Conservation (phyloP, 2,888 invertebrate species). For the Caenorhabditis becei region DNA sequence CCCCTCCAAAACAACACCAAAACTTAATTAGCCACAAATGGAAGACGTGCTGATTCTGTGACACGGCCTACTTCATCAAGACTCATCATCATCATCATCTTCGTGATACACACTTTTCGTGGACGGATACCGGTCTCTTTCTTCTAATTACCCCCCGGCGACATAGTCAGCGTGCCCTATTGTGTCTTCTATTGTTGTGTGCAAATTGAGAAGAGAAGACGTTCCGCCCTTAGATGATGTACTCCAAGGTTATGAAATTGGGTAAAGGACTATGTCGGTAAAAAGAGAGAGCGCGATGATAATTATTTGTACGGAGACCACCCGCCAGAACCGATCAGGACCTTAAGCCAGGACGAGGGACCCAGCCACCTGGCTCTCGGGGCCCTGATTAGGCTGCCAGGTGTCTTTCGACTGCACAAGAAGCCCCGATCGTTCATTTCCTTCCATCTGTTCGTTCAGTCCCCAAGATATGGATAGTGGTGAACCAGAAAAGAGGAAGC, state of each 20-base stretch:
- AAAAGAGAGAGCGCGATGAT: slow-evolving; percentile 13
- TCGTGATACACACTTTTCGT: slow-evolving; percentile 26
- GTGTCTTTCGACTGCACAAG: neutral
- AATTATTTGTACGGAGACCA: slow-evolving; percentile 15
- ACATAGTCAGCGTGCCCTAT: slow-evolving; percentile 16
- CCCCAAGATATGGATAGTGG: slow-evolving; percentile 36
- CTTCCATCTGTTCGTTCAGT: slow-evolving; percentile 9
- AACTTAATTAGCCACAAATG: slow-evolving; percentile 11
- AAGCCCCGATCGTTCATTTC: neutral
- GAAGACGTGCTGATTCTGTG: neutral
- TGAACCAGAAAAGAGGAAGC: slow-evolving; percentile 21
- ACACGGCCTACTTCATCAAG: slow-evolving; percentile 18
- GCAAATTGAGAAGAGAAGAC: slow-evolving; percentile 53
- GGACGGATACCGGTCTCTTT: slow-evolving; percentile 23
- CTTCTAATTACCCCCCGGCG: slow-evolving; percentile 22
- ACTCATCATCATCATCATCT: slow-evolving; percentile 16
- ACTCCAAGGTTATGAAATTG: slow-evolving; percentile 56
- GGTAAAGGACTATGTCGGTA: slow-evolving; percentile 11
- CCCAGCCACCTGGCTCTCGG: slow-evolving; percentile 7
- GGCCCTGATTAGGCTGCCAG: slow-evolving; percentile 14
- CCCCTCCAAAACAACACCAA: neutral
- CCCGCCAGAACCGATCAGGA: slow-evolving; percentile 23
- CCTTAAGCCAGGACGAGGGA: neutral
- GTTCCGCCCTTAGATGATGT: slow-evolving; percentile 56
- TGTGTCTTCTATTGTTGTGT: slow-evolving; percentile 41